phyloP scores from a whole-genome alignment of 1,140 invertebrate genomes.

The Eurytemora carolleeae region DNA sequence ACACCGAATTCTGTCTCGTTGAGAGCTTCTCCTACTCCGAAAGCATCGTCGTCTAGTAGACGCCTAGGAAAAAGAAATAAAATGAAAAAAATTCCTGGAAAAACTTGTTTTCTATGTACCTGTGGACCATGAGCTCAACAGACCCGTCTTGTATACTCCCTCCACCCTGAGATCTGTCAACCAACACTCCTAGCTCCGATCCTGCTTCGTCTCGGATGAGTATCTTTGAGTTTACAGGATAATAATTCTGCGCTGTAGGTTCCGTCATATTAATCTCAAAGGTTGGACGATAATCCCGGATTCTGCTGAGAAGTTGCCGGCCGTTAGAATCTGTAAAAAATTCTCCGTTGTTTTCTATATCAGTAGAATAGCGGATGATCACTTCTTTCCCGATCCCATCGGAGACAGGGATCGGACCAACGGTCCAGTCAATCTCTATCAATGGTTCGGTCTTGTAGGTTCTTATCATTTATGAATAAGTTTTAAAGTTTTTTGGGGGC shows the following conservation, averaged over 20 bases:
- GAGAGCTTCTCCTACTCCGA: constrained; percentile 75
- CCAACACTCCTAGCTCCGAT: constrained; percentile 46
- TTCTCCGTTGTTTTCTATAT: neutral
- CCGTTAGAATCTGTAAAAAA: constrained; percentile 81
- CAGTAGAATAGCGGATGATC: constrained; percentile 38
- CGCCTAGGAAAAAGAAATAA: constrained; percentile 31
- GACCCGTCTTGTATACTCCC: constrained; percentile 48
- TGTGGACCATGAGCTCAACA: constrained; percentile 50
- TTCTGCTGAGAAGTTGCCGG: constrained; percentile 57
- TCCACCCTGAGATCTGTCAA: constrained; percentile 69
- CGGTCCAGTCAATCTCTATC: constrained; percentile 72
- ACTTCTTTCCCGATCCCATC: constrained; percentile 53
- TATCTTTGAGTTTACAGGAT: constrained; percentile 76
- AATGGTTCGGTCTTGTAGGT: neutral
- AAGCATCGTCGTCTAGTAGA: constrained; percentile 63
- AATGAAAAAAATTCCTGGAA: neutral
- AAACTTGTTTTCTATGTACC: neutral
- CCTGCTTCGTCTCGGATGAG: too few relatives aligned
- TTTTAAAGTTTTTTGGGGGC: too few relatives aligned
- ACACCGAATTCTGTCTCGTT: constrained; percentile 53
- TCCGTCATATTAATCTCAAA: constrained; percentile 36
- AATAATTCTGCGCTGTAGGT: constrained; percentile 66
- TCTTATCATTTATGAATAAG: neutral
- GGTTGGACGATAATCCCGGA: constrained; percentile 34
- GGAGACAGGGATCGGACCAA: constrained; percentile 73